These are phyloP conservation scores for Sceliomorpha sp. DNA, from an alignment of 2,888 invertebrate genomes.

Conservation along the genomic window DNA sequence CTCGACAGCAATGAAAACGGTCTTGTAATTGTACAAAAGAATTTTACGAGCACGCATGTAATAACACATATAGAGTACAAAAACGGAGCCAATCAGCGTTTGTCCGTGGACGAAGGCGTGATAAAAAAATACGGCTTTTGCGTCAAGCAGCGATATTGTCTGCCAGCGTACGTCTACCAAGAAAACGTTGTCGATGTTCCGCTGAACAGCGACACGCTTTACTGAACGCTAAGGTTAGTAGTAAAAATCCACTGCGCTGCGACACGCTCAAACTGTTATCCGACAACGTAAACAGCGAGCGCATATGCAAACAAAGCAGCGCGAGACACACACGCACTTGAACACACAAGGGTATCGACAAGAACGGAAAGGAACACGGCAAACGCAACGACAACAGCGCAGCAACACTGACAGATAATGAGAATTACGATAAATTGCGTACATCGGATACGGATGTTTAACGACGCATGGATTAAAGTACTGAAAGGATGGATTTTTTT, in stretches of 20 bases:
- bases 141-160: conserved; percentile 26
- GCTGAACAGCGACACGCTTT: neutral
- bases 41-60: no score
- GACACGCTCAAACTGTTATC: conserved; percentile 40
- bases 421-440: conserved; percentile 6
- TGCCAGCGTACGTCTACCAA: no score
- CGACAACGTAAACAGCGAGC: conserved; percentile 71
- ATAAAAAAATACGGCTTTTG: conserved; percentile 16
- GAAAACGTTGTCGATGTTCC: neutral
- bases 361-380: neutral
- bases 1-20: no score
- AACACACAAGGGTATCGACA: conserved; percentile 9
- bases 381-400: conserved; percentile 31
- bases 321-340: conserved; percentile 52
- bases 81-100: conserved; percentile 24
- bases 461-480: no score
- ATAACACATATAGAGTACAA: conserved; percentile 14
- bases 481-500: no score
- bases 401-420: conserved; percentile 26
- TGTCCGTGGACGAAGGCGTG: conserved; percentile 4
- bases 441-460: neutral
- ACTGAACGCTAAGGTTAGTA: conserved; percentile 5
- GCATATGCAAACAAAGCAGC: conserved; percentile 59
- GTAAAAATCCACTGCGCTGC: conserved; percentile 12
- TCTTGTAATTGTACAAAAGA: no score